Evolutionary conservation across 1,140 invertebrate species (phyloP), one percentile per base, ranked within the genome.

Genomic region (Listronotus bonariensis): DNA sequence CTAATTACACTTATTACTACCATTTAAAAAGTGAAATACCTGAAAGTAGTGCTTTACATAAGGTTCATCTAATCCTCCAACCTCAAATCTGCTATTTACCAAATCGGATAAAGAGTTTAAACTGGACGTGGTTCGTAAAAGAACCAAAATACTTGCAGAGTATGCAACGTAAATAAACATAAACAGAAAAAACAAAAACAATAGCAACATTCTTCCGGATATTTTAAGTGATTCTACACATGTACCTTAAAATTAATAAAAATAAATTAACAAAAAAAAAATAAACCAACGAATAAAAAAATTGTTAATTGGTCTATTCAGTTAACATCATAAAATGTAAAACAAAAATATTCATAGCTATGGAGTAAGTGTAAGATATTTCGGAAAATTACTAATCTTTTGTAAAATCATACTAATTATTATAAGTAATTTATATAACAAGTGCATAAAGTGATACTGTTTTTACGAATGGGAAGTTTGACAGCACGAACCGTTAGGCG

Each of bases 121-220:
- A 20, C 65, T 55, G 9, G 64, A 59, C 0, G 67, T 72, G 8
- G 74, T 71, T 59, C 72, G 72, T 14, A 77, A 57, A 12, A 77
- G 64, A 20, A 73, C 73, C 17, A 77, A 59, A 43, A 77, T 75
- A 53, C 72, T 70, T 11, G 73, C 75, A 11, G 74, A 74, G 60
- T 76, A 77, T 6, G 74, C 70, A n/a, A 74, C 72, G 54, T 72
- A 76, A 12, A 77, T 45, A 49, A 77, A 76, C 67, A 76, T 74
- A 41, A 74, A 71, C 9, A 66, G 65, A 2, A 65, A 48, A 51
- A 76, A 75, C 26, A 76, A 64, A 18, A 72, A 52, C 10, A 75
- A 38, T 11, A 65, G 36, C 11, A 74, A 36, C 10, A 68, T 68
- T 46, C 72, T 66, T n/a, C 70, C 67, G 3, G 73, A 61, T 15